Base-by-base conservation (phyloP, 2,113 vertebrate species). In the Illadopsis cleaveri region DNA sequence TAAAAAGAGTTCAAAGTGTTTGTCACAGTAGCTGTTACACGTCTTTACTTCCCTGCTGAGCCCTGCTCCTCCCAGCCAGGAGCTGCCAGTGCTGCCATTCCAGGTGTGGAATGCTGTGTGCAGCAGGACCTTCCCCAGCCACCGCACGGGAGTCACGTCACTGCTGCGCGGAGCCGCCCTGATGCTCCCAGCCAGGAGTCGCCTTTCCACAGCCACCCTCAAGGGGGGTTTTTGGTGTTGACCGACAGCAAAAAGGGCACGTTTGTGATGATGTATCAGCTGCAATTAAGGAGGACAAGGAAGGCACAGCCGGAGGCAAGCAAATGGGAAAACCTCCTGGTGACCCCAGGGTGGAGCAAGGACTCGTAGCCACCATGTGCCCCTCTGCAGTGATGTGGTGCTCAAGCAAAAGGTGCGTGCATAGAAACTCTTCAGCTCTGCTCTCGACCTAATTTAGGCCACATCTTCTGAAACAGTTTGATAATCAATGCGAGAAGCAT, bases 361-460 rank as follows among this genome's bases (percentile, higher is more conserved):
- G 66, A 38, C 93, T 83, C 2, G 0, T 64, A 64, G 89, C 82
- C 57, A 27, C 12, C 53, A 4, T 10, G 42, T 58, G 66, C 71
- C 80, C 94, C 90, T 88, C 88, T 86, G 82, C 66, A 90, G 91
- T 88, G 77, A 91, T 73, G 72, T 13, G 40, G 61, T 82, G 82
- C 82, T 93, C 72, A 51, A 94, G 76, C 56, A 57, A 75, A 95
- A 95, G 89, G 89, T 79, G 82, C 35, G 76, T 96, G 95, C 96
- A 94, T 97, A 96, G 96, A 90, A 82, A 96, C 86, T 80, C 89
- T 65, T 68, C 93, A 82, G 86, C 89, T 95, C 89, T 90, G 91
- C 91, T 86, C 62, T 83, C 2, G 94, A 78, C 96, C 96, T 97
- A 96, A 97, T 98, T 96, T 97, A 97, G 97, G 97, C 93, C 95